phyloP scores from a whole-genome alignment of 2,888 invertebrate species.

The Spilarctia lutea region DNA sequence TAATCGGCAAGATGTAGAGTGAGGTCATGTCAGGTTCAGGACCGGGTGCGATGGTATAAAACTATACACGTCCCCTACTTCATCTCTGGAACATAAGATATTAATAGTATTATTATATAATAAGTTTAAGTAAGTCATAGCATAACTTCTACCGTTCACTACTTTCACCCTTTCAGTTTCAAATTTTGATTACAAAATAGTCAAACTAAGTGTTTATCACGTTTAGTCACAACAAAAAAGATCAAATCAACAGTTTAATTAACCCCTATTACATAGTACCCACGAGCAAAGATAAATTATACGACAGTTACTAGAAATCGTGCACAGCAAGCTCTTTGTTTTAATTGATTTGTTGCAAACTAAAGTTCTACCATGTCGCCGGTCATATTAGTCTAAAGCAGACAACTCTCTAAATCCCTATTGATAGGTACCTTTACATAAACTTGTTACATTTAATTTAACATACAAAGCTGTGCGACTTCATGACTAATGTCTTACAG shows the following conservation, averaged over 20 bases:
- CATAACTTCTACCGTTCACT: neutral
- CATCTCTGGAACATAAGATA: no score
- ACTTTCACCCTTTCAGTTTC: neutral
- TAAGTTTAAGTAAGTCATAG: no score
- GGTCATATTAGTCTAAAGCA: slow-evolving; percentile 34
- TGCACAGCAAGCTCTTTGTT: neutral
- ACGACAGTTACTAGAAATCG: neutral
- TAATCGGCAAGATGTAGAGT: no score
- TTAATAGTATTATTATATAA: no score
- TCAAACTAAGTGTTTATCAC: neutral
- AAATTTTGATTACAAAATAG: neutral
- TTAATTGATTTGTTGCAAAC: slow-evolving; percentile 3
- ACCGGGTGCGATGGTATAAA: no score
- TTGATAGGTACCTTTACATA: slow-evolving; percentile 63
- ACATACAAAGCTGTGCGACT: slow-evolving; percentile 71
- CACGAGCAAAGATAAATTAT: neutral
- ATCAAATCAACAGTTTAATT: neutral
- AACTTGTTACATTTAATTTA: slow-evolving; percentile 68
- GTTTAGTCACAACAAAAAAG: neutral
- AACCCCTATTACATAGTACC: neutral
- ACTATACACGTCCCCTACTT: no score
- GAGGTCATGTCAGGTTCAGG: no score
- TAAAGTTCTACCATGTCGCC: slow-evolving; percentile 14
- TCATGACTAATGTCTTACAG: slow-evolving; percentile 76
- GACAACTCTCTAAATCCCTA: slow-evolving; percentile 47